Conservation (phyloP, 2,888 invertebrate genomes). For the Ophion ventricosus region DNA sequence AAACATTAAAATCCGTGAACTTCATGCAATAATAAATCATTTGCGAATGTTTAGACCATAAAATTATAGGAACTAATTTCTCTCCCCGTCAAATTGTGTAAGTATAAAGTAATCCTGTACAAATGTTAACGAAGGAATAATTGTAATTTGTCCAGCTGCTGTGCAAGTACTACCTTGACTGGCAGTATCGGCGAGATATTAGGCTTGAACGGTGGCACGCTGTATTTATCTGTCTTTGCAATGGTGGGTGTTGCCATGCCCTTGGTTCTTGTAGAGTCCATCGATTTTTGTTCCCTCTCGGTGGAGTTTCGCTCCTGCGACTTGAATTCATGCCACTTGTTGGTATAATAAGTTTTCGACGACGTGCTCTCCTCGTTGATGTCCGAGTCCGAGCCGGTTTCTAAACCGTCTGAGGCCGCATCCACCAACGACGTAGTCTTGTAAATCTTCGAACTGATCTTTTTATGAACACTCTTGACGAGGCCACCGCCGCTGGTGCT, state of each 20-base stretch:
- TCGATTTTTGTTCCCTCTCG: slow-evolving; percentile 70
- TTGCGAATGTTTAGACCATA: no score
- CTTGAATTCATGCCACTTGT: slow-evolving; percentile 62
- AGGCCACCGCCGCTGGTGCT: slow-evolving; percentile 24
- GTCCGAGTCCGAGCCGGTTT: slow-evolving; percentile 90
- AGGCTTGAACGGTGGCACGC: slow-evolving; percentile 73
- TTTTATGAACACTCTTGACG: slow-evolving; percentile 73
- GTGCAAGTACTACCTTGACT: slow-evolving; percentile 34
- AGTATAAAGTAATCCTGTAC: no score
- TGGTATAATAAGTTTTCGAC: slow-evolving; percentile 62
- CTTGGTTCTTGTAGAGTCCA: slow-evolving; percentile 66
- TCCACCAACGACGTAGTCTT: slow-evolving; percentile 83
- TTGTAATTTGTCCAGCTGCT: no score
- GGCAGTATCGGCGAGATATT: slow-evolving; percentile 75
- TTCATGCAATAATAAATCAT: no score
- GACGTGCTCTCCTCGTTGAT: slow-evolving; percentile 80
- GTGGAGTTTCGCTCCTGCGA: slow-evolving; percentile 58
- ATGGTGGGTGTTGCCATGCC: slow-evolving; percentile 68
- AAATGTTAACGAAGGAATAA: no score
- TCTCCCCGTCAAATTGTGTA: no score
- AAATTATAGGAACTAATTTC: no score
- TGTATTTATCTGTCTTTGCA: slow-evolving; percentile 74
- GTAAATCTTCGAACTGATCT: slow-evolving; percentile 70
- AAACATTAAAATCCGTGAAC: no score
- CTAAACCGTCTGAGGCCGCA: slow-evolving; percentile 83